Evolutionary conservation across 2,888 invertebrate genomes (phyloP).

Genomic region (Coelinius sp.): DNA sequence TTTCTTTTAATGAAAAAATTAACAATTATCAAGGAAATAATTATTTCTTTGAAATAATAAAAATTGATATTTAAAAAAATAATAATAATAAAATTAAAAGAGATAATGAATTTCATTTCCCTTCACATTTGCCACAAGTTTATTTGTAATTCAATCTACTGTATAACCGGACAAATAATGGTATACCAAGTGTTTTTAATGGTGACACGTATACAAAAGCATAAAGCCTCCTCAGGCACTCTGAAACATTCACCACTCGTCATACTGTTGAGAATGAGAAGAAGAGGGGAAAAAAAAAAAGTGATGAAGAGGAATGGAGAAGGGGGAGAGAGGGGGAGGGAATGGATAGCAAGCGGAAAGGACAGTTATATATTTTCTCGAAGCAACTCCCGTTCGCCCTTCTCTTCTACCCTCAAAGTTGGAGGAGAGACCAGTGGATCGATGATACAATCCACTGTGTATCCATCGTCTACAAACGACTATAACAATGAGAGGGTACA

Average conservation of each 20-base stretch:
- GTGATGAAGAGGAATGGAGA: not conserved
- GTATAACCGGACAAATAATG: constrained; percentile 8
- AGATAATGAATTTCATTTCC: too few relatives aligned
- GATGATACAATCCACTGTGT: constrained; percentile 12
- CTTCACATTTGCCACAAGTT: constrained; percentile 6
- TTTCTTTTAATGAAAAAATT: too few relatives aligned
- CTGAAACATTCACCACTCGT: not conserved
- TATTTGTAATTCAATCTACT: constrained; percentile 22
- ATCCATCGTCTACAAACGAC: not conserved
- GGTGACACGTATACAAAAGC: not conserved
- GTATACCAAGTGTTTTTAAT: constrained; percentile 15
- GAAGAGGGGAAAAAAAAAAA: not conserved
- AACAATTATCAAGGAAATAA: too few relatives aligned
- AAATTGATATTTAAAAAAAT: too few relatives aligned
- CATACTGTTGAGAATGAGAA: not conserved
- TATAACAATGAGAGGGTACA: not conserved
- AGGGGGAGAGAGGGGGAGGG: not conserved
- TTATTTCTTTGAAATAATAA: too few relatives aligned
- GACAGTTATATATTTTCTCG: constrained; percentile 10
- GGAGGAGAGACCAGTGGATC: not conserved
- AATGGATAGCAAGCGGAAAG: not conserved
- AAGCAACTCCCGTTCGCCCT: not conserved
- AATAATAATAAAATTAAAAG: too few relatives aligned
- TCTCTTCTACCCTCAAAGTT: not conserved
- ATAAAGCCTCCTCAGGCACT: not conserved